A percentile compares a stretch with the other conserved stretches of the same genome.
Evolutionary conservation across 2,888 invertebrate genomes (phyloP).

Genomic region (Coremacera marginata): DNA sequence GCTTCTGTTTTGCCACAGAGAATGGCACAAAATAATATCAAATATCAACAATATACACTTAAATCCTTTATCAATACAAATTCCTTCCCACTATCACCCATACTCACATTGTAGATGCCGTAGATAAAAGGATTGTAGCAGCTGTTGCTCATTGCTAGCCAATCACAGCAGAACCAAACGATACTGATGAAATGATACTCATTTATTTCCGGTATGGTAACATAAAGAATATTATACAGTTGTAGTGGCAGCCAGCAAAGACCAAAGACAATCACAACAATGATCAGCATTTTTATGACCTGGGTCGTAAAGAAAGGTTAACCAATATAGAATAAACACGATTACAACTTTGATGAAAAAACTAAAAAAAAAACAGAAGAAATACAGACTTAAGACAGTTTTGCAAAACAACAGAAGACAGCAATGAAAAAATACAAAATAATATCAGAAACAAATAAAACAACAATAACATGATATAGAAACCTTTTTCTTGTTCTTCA

Average conservation of each 20-base stretch:
- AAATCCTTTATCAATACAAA: no score
- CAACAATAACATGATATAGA: background rate
- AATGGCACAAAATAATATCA: no score
- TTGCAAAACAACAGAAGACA: no score
- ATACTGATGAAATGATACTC: constrained; percentile 86
- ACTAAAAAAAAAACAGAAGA: background rate
- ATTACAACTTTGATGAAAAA: no score
- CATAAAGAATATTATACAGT: constrained; percentile 79
- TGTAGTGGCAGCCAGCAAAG: constrained; percentile 88
- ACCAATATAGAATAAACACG: background rate
- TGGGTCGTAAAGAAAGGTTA: constrained; percentile 60
- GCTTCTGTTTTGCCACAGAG: no score
- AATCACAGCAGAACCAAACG: constrained; percentile 87
- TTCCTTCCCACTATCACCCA: no score
- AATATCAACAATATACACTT: no score
- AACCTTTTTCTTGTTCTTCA: constrained; percentile 87
- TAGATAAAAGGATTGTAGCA: constrained; percentile 93
- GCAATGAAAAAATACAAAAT: background rate
- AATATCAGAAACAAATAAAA: background rate
- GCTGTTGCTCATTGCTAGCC: constrained; percentile 91
- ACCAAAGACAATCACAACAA: constrained; percentile 85
- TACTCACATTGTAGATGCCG: constrained; percentile 87
- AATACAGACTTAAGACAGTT: background rate
- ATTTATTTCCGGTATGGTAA: constrained; percentile 78
- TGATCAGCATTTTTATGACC: constrained; percentile 91